Evolutionary conservation across 2,797 vertebrate genomes (phyloP).

Genomic region (Enteromius paludinosus): DNA sequence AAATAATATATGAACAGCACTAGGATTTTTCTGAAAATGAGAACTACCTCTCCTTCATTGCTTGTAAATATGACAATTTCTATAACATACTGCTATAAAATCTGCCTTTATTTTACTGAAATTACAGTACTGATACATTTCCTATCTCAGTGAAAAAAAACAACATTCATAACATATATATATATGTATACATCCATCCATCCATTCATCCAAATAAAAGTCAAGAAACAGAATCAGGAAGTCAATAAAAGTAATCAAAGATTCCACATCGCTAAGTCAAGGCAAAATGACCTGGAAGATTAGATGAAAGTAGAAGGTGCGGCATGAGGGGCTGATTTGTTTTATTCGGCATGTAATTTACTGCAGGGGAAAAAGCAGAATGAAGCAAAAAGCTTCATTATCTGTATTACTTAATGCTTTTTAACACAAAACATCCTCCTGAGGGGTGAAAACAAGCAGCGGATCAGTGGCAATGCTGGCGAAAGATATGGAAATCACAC

Average conservation of each 20-base stretch:
- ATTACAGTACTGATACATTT: neutral
- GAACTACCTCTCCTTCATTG: neutral
- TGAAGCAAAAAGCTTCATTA: neutral
- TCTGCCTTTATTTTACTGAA: neutral
- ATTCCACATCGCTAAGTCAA: neutral
- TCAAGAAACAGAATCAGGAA: neutral
- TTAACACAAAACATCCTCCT: conserved; percentile 31
- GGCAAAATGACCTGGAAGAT: conserved; percentile 5
- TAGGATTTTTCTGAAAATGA: neutral
- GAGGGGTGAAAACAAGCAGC: neutral
- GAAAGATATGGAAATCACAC: conserved; percentile 34
- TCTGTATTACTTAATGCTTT: conserved; percentile 1
- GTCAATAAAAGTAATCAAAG: conserved; percentile 1
- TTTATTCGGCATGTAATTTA: neutral
- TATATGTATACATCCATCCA: too few relatives aligned
- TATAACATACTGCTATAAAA: neutral
- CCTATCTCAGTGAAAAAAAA: too few relatives aligned
- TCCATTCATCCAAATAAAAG: too few relatives aligned
- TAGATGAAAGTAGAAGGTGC: neutral
- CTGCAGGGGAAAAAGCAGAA: neutral
- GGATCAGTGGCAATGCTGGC: neutral
- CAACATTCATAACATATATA: too few relatives aligned
- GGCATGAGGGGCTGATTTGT: neutral
- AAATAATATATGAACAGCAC: neutral
- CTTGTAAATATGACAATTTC: neutral